Percentiles rank a stretch among this genome's conserved stretches.
Conservation (phyloP, 2,888 invertebrate species). For the Plagodis pulveraria region DNA sequence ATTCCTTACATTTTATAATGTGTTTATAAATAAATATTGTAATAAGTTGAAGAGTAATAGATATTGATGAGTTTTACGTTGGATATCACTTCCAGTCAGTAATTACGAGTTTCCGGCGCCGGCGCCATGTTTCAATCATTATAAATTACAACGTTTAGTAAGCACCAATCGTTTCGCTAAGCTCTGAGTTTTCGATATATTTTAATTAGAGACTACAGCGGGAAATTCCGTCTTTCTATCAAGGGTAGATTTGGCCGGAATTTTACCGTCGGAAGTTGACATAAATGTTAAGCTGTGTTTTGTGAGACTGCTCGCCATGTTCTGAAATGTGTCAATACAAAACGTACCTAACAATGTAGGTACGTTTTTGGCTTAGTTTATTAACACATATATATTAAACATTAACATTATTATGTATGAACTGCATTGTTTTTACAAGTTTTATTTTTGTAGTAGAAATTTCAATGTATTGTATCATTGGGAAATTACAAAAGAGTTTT, state of each 20-base stretch:
- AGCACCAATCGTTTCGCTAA: constrained; percentile 24
- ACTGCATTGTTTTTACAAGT: too few species aligned
- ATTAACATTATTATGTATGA: too few species aligned
- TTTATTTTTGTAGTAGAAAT: too few species aligned
- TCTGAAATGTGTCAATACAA: too few species aligned
- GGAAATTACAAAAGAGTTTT: too few species aligned
- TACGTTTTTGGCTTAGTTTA: too few species aligned
- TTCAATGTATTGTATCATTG: too few species aligned
- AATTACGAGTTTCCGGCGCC: constrained; percentile 29
- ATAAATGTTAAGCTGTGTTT: too few species aligned
- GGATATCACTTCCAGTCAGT: constrained; percentile 16
- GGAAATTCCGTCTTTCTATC: background rate
- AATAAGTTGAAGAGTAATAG: constrained; percentile 16
- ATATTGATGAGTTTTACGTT: constrained; percentile 16
- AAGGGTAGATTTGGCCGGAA: background rate
- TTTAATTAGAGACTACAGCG: constrained; percentile 17
- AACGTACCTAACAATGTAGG: too few species aligned
- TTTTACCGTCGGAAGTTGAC: too few species aligned
- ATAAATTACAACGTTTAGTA: constrained; percentile 33
- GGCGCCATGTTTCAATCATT: constrained; percentile 25
- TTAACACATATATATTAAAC: too few species aligned
- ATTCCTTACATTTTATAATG: background rate
- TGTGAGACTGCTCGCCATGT: too few species aligned
- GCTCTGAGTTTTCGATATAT: constrained; percentile 20
- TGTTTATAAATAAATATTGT: constrained; percentile 19